Conservation (phyloP, 2,797 vertebrate genomes). For the Halcyon leucocephala region DNA sequence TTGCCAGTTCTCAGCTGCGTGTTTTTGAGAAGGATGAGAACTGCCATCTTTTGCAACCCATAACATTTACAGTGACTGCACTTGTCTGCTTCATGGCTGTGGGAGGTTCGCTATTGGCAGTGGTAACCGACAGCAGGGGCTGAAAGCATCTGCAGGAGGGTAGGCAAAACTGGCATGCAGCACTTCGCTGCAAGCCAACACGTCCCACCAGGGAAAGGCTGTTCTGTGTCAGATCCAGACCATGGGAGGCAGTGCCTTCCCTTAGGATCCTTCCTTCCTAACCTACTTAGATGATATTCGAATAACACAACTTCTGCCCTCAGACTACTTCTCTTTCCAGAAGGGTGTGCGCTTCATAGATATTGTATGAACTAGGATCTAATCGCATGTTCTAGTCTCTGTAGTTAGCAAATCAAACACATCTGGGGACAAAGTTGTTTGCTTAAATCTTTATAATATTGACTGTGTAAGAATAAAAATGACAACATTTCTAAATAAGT, state of each 20-base stretch:
- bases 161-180: background rate
- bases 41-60: slow-evolving; percentile 30
- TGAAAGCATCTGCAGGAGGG: slow-evolving; percentile 19
- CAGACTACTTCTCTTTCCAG: background rate
- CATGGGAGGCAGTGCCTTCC: background rate
- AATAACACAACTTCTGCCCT: background rate
- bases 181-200: background rate
- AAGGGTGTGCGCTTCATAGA: background rate
- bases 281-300: background rate
- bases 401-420: background rate
- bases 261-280: background rate
- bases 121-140: background rate
- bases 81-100: background rate
- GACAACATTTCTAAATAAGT: background rate
- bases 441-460: background rate
- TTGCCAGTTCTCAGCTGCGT: slow-evolving; percentile 43
- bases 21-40: slow-evolving; percentile 17
- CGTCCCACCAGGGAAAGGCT: background rate
- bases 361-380: slow-evolving; percentile 10
- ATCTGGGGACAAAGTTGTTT: background rate
- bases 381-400: background rate
- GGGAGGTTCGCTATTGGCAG: slow-evolving; percentile 32
- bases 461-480: background rate
- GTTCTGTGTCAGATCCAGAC: background rate
- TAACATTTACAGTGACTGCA: slow-evolving; percentile 25